Evolutionary conservation across 1,140 invertebrate genomes (phyloP), one percentile per base, ranked within the genome.

Genomic region (Zeugodacus cucurbitae): DNA sequence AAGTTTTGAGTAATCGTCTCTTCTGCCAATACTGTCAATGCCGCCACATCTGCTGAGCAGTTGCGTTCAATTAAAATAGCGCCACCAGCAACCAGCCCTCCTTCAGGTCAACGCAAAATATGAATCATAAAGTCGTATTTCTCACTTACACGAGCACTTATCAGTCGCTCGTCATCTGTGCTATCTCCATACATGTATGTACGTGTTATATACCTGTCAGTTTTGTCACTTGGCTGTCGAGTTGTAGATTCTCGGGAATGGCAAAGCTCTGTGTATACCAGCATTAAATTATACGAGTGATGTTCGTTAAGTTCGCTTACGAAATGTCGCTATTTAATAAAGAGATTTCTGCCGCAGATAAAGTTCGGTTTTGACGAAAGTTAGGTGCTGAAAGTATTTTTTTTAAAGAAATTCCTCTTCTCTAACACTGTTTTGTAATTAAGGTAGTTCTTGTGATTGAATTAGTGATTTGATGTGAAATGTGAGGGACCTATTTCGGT

Each of bases 1-100:
- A 74, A 74, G n/a, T 74, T 74, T 74, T 74, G 70, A 37, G 70
- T 74, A 74, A 74, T 74, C 37, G 17, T 41, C 17, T 74, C 34
- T 41, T 22, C 22, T 74, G 37, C 17, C 17, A 74, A 74, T n/a
- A 74, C 22, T 10, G 70, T 2, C 70, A 74, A 74, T 74, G 32
- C 2, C 32, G 32, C 37, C 37, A 5, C 70, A n/a, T 8, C 8
- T 74, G 70, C 32, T 74, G 17, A 20, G 22, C 70, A 74, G 34
- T n/a, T 22, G 29, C n/a, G n/a, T 17, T n/a, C 70, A 74, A 74
- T 74, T 74, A 74, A 26, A 41, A 41, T 41, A 22, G 20, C 34
- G 17, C 17, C 32, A 74, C 4, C 17, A 74, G 1, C 17, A 37
- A n/a, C n/a, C 29, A 29, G 0, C 14, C 64, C 32, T 54, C 14